Conservation (phyloP, 2,888 invertebrate species). For the Ormyrus pomaceus region DNA sequence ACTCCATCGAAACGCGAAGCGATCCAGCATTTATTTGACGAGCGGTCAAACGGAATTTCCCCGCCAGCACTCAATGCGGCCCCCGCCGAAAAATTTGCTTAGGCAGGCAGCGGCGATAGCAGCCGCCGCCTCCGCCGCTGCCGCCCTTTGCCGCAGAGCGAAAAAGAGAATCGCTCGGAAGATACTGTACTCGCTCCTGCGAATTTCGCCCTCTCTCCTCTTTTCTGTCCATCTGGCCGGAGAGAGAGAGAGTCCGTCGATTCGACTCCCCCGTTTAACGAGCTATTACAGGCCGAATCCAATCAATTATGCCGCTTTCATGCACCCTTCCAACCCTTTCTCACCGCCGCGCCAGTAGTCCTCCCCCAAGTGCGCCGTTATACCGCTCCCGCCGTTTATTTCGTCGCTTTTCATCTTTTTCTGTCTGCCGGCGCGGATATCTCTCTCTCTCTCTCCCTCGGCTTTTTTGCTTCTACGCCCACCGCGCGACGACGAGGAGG, state of each 20-base stretch:
- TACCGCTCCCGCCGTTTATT: not conserved
- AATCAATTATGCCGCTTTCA: slow-evolving; percentile 55
- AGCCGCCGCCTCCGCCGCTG: not conserved
- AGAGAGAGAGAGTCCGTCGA: not conserved
- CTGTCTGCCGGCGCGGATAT: slow-evolving; percentile 1
- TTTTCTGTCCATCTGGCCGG: not conserved
- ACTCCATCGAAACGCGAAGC: too few relatives aligned
- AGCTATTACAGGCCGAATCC: slow-evolving; percentile 55
- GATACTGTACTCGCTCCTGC: not conserved
- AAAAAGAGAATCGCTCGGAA: not conserved
- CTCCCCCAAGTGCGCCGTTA: not conserved
- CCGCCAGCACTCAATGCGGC: not conserved
- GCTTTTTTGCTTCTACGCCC: too few relatives aligned
- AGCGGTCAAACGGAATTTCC: not conserved
- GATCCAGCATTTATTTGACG: not conserved
- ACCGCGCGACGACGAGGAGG: too few relatives aligned
- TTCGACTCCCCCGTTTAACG: slow-evolving; percentile 43
- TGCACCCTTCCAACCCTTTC: slow-evolving; percentile 42
- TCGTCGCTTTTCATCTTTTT: slow-evolving; percentile 26
- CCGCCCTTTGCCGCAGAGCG: too few relatives aligned
- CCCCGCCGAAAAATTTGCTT: not conserved
- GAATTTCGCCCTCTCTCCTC: not conserved
- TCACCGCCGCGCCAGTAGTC: not conserved
- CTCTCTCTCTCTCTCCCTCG: too few relatives aligned
- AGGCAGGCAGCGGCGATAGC: not conserved